Evolutionary conservation across 2,797 vertebrate genomes (phyloP).

Genomic region (Phrynocephalus forsythii): DNA sequence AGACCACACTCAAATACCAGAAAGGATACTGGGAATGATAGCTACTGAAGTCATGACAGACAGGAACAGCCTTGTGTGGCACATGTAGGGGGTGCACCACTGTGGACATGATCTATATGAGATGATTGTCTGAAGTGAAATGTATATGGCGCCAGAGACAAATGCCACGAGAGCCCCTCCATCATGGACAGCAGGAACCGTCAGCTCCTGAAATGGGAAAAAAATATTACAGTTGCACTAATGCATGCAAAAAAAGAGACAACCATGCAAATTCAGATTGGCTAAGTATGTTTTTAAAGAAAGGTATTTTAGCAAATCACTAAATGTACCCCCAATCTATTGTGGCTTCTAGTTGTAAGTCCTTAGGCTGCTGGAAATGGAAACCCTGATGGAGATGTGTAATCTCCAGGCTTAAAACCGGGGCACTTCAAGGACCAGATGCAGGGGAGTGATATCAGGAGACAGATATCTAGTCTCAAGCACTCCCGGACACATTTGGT

Average conservation of each 20-base stretch:
- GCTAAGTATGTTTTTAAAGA: no score
- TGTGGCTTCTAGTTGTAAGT: neutral
- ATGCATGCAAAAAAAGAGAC: neutral
- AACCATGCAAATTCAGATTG: neutral
- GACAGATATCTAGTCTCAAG: no score
- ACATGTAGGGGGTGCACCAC: conserved; percentile 77
- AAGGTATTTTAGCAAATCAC: neutral
- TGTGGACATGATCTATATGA: conserved; percentile 80
- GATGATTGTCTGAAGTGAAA: conserved; percentile 83
- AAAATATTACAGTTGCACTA: conserved; percentile 18
- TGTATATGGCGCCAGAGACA: conserved; percentile 82
- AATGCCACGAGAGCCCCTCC: conserved; percentile 90
- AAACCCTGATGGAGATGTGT: no score
- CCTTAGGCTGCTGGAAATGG: neutral
- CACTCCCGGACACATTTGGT: no score
- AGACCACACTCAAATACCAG: conserved; percentile 50
- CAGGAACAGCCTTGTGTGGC: conserved; percentile 76
- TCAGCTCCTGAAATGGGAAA: conserved; percentile 82
- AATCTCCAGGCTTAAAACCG: no score
- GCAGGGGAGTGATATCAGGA: no score
- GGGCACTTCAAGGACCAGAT: no score
- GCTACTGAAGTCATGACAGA: conserved; percentile 79
- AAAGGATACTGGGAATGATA: conserved; percentile 94
- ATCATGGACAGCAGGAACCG: conserved; percentile 82
- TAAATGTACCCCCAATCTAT: neutral